phyloP scores from a whole-genome alignment of 2,113 vertebrate species.

The Anser brachyrhynchus region DNA sequence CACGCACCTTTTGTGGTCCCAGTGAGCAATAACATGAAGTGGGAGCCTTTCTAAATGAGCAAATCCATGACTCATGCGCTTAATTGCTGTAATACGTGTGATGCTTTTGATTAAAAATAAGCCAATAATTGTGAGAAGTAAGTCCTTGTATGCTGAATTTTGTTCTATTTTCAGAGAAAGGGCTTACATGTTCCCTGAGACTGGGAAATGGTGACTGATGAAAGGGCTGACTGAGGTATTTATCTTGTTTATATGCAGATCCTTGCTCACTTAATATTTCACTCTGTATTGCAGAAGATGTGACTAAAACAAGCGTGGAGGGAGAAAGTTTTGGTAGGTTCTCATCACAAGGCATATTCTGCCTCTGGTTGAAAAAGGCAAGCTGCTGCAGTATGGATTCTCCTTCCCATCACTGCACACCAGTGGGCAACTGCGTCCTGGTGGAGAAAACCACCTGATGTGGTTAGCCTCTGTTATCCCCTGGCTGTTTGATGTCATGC shows the following conservation, averaged over 20 bases:
- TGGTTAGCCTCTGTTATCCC: neutral
- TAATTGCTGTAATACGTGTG: neutral
- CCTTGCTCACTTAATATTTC: neutral
- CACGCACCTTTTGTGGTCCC: neutral
- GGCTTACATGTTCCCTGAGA: neutral
- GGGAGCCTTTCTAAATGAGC: neutral
- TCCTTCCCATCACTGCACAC: neutral
- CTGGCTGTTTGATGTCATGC: neutral
- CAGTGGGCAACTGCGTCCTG: neutral
- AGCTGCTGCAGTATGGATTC: neutral
- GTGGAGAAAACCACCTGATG: neutral
- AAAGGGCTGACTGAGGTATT: neutral
- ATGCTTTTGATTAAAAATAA: slow-evolving; percentile 14
- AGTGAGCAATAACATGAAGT: neutral
- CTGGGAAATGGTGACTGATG: neutral
- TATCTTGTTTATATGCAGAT: neutral
- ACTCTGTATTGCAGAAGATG: neutral
- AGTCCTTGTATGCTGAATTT: neutral
- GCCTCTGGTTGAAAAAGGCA: neutral
- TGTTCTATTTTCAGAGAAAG: neutral
- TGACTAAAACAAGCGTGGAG: neutral
- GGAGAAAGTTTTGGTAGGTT: neutral
- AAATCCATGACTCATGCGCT: neutral
- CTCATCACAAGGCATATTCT: neutral
- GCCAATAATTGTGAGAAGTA: neutral